Evolutionary conservation across 2,888 invertebrate genomes (phyloP).

Genomic region (Platypus cylindrus): DNA sequence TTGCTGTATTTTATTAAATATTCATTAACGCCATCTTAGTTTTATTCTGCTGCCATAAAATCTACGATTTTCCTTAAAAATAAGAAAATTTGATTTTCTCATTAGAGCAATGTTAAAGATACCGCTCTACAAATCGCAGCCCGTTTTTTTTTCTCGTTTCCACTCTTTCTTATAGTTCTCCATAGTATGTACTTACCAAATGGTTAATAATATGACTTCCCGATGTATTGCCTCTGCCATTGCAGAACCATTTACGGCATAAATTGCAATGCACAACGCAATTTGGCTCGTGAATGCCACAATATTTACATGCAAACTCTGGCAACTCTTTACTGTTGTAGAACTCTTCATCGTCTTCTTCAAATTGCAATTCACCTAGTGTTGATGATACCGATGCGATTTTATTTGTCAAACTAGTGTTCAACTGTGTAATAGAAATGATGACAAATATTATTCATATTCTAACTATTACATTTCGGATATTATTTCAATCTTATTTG

Average conservation of each 20-base stretch:
- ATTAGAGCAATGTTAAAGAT: no score
- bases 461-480: no score
- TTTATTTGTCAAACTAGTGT: slow-evolving; percentile 45
- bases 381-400: slow-evolving; percentile 56
- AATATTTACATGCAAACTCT: slow-evolving; percentile 96
- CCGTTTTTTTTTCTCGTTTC: no score
- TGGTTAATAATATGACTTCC: slow-evolving; percentile 99
- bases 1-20: no score
- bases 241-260: slow-evolving; percentile 99
- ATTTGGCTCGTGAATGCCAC: slow-evolving; percentile 94
- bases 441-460: not conserved
- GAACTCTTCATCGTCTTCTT: slow-evolving; percentile 87
- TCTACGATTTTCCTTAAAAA: no score
- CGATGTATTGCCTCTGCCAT: slow-evolving; percentile 94
- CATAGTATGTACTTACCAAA: slow-evolving; percentile 70
- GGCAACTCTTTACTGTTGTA: slow-evolving; percentile 81
- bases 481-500: no score
- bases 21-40: no score
- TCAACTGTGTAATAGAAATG: slow-evolving; percentile 26
- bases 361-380: slow-evolving; percentile 82
- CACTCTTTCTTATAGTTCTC: no score
- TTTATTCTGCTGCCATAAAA: no score
- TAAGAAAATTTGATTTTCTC: no score
- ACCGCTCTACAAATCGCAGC: not conserved
- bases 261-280: slow-evolving; percentile 97